phyloP scores from a whole-genome alignment of 2,888 invertebrate genomes.

The Ophion ellenae region DNA sequence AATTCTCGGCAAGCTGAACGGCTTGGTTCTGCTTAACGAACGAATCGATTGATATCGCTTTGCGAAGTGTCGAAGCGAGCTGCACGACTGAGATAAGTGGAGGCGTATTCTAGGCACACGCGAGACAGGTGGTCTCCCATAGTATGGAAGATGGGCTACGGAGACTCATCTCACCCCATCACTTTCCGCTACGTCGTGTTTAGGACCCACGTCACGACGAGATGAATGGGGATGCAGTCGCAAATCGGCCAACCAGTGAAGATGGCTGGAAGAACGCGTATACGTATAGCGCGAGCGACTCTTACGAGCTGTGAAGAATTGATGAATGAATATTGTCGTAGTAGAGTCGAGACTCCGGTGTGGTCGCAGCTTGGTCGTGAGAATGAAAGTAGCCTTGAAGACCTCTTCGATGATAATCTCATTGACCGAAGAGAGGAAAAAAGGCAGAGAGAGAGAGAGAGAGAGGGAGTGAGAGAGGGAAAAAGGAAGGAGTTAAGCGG shows the following conservation, averaged over 20 bases:
- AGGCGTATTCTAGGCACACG: slow-evolving; percentile 31
- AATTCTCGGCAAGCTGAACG: not conserved
- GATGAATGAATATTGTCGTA: slow-evolving; percentile 65
- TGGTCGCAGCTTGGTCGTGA: slow-evolving; percentile 34
- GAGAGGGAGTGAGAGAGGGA: not conserved
- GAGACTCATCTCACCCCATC: slow-evolving; percentile 32
- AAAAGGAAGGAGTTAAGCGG: slow-evolving; percentile 77
- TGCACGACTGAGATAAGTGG: slow-evolving; percentile 57
- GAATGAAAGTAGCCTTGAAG: slow-evolving; percentile 42
- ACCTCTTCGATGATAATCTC: slow-evolving; percentile 76
- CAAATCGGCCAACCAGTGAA: slow-evolving; percentile 46
- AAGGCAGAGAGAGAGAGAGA: not conserved
- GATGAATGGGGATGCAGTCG: slow-evolving; percentile 46
- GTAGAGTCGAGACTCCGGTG: slow-evolving; percentile 50
- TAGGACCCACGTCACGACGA: slow-evolving; percentile 40
- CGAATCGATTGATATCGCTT: slow-evolving; percentile 41
- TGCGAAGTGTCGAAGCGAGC: slow-evolving; percentile 55
- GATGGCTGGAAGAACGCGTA: not conserved
- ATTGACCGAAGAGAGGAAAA: slow-evolving; percentile 70
- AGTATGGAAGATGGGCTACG: slow-evolving; percentile 27
- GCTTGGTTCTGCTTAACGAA: slow-evolving; percentile 35
- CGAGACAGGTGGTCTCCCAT: slow-evolving; percentile 62
- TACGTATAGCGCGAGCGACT: slow-evolving; percentile 34
- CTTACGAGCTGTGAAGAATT: slow-evolving; percentile 50
- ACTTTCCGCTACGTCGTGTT: slow-evolving; percentile 49